These are phyloP conservation scores for Platycercus adscitus DNA, from an alignment of 2,113 vertebrate genomes.

Conservation along the genomic window DNA sequence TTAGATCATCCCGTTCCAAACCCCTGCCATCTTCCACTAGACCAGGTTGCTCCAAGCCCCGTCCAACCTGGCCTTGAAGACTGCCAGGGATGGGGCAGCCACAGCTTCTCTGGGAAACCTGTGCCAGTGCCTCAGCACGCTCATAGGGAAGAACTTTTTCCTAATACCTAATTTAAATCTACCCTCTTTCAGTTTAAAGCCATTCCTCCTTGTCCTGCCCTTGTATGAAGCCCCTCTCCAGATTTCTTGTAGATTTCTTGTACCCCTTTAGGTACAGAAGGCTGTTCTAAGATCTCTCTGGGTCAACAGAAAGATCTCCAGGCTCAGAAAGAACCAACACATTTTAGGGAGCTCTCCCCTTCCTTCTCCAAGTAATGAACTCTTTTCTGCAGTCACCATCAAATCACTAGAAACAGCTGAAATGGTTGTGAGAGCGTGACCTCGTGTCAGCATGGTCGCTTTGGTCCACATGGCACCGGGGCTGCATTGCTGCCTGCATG, in stretches of 20 bases:
- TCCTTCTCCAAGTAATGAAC: neutral
- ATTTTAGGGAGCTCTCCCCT: neutral
- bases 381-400: neutral
- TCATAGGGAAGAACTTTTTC: neutral
- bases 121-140: neutral
- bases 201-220: neutral
- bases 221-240: neutral
- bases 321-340: neutral
- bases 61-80: neutral
- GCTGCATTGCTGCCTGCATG: fast-evolving
- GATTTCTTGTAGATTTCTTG: neutral
- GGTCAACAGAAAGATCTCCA: neutral
- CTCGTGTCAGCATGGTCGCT: fast-evolving
- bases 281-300: neutral
- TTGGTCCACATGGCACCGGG: fast-evolving
- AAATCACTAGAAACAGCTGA: neutral
- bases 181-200: neutral
- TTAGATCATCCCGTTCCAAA: neutral
- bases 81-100: neutral
- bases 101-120: neutral
- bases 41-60: neutral
- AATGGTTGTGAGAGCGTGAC: neutral
- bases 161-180: neutral
- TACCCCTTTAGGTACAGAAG: neutral
- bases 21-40: neutral